phyloP scores from a whole-genome alignment of 2,113 vertebrate species.

The Spea bombifrons region DNA sequence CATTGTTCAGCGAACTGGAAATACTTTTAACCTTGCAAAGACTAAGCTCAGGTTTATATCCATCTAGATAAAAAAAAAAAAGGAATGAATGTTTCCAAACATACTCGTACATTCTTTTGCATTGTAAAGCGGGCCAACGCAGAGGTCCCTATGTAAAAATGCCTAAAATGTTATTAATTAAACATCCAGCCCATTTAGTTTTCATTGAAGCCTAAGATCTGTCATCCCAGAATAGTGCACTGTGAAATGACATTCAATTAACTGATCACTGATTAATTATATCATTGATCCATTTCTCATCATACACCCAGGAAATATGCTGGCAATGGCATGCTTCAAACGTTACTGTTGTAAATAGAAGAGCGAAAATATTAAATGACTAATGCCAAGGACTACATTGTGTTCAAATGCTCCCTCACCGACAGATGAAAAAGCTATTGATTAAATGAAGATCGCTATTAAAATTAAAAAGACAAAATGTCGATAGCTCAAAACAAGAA shows the following conservation, averaged over 20 bases:
- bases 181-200: conserved; percentile 15
- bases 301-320: background rate
- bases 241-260: conserved; percentile 46
- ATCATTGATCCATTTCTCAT: conserved; percentile 15
- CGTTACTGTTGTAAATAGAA: background rate
- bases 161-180: conserved; percentile 25
- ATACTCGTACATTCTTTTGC: conserved; percentile 4
- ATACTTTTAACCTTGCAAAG: background rate
- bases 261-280: conserved; percentile 45
- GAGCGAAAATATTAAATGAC: background rate
- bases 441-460: conserved; percentile 45
- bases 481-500: background rate
- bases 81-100: background rate
- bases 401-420: conserved; percentile 31
- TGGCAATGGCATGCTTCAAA: background rate
- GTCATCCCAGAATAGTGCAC: conserved; percentile 25
- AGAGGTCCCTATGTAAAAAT: background rate
- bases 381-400: conserved; percentile 18
- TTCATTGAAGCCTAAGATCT: conserved; percentile 29
- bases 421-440: conserved; percentile 37
- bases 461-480: conserved; percentile 47
- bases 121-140: background rate
- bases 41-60: background rate
- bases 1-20: conserved; percentile 4
- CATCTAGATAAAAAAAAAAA: background rate